Base-by-base conservation (phyloP, 1,140 invertebrate genomes). In the Nylanderia fulva region DNA sequence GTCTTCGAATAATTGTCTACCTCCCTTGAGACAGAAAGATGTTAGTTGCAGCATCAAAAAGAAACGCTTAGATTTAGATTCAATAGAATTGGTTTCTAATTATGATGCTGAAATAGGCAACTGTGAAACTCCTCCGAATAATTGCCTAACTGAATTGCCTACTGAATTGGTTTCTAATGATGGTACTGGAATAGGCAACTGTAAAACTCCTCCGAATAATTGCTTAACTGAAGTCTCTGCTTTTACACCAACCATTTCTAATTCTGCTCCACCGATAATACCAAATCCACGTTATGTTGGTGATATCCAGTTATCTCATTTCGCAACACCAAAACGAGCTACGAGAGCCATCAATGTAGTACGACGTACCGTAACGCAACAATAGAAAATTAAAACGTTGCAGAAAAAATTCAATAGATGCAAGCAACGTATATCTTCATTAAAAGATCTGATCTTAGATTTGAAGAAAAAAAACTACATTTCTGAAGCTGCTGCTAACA, bases 281-380 rank as follows among this genome's bases (percentile, higher is more conserved):
- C 27, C 13, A 61, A 7, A 61, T 61, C 58, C 58, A 61, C 58
- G 58, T 61, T 61, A 61, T 61, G 58, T 61, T 61, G 58, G 58
- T 61, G 58, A 61, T 61, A 61, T 61, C 58, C 58, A 27, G 15
- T 29, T 27, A 29, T 27, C 24, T 61, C 58, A 61, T 61, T 6
- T 61, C 1, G 58, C 27, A 61, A 61, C 58, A 29, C 58, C 58
- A 61, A 61, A 15, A 61, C 27, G 27, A 61, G 58, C 58, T 61
- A 61, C 1, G 6, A 61, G 27, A 61, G 27, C 58, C 58, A 61
- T 61, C 13, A 61, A 29, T 18, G 24, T 61, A 61, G 15, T 29
- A 1, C 27, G 27, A 61, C 27, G 6, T 61, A 61, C 58, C 15
- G 13, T 29, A 29, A 61, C 24, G 15, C 58, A 29, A 13, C 58